Evolutionary conservation across 2,113 vertebrate species (phyloP).

Genomic region (Montifringilla adamsi): DNA sequence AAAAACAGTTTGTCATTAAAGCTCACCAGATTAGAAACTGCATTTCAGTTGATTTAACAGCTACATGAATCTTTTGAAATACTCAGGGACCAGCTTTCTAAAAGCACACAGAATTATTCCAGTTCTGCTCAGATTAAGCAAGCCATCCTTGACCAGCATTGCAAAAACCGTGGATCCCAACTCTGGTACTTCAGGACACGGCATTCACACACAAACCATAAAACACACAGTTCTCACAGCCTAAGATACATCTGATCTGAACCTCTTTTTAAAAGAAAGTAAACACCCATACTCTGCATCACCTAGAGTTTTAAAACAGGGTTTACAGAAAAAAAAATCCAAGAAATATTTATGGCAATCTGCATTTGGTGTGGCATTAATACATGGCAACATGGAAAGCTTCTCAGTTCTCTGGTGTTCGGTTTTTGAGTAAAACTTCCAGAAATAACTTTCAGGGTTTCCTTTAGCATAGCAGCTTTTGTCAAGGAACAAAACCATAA

Average conservation of each 20-base stretch:
- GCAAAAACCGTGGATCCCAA: neutral
- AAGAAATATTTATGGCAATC: neutral
- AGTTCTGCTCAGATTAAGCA: neutral
- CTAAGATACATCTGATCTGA: neutral
- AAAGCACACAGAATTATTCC: neutral
- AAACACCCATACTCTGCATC: neutral
- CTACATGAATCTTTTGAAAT: neutral
- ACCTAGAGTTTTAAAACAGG: neutral
- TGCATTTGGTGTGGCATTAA: neutral
- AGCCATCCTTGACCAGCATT: neutral
- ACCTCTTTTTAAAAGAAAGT: neutral
- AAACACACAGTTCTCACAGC: neutral
- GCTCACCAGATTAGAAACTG: neutral
- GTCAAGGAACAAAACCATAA: neutral
- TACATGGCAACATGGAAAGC: neutral
- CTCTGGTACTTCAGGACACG: neutral
- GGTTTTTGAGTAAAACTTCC: neutral
- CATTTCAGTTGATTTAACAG: neutral
- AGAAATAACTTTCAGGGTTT: neutral
- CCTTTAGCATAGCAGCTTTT: neutral
- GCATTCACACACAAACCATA: neutral
- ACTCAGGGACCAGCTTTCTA: neutral
- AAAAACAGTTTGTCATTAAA: neutral
- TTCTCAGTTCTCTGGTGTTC: neutral
- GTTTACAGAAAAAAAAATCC: neutral